Conservation (phyloP, 2,797 vertebrate species). For the Dallia pectoralis region DNA sequence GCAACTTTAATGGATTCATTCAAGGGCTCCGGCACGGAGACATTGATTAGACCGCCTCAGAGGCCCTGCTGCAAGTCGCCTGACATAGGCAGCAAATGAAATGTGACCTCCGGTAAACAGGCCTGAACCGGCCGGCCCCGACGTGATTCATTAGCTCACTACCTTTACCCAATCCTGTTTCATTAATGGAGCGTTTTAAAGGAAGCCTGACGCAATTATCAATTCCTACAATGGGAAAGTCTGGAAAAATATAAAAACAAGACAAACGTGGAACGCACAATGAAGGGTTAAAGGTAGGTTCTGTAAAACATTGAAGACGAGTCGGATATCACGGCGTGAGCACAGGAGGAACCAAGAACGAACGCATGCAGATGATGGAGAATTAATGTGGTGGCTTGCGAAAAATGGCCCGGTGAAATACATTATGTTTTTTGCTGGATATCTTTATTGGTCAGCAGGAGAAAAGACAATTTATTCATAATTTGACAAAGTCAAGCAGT, state of each 20-base stretch:
- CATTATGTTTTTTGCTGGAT: slow-evolving; percentile 46
- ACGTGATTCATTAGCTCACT: slow-evolving; percentile 83
- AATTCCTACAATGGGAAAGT: slow-evolving; percentile 68
- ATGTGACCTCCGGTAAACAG: slow-evolving; percentile 90
- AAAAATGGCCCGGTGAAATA: slow-evolving; percentile 39
- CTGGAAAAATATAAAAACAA: slow-evolving; percentile 52
- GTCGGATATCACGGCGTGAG: slow-evolving; percentile 48
- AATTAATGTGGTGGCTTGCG: slow-evolving; percentile 50
- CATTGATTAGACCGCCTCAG: slow-evolving; percentile 91
- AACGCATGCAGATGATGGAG: slow-evolving; percentile 56
- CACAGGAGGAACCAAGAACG: slow-evolving; percentile 56
- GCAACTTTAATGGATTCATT: slow-evolving; percentile 90
- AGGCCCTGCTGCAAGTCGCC: slow-evolving; percentile 77
- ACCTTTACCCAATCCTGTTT: slow-evolving; percentile 89
- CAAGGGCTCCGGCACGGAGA: slow-evolving; percentile 81
- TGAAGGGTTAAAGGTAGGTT: slow-evolving; percentile 22
- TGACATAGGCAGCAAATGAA: slow-evolving; percentile 94
- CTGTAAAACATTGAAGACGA: slow-evolving; percentile 46
- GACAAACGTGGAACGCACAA: slow-evolving; percentile 25
- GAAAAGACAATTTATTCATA: slow-evolving; percentile 62
- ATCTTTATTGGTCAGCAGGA: slow-evolving; percentile 62
- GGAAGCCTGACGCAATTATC: slow-evolving; percentile 76
- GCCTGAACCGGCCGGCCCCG: slow-evolving; percentile 81
- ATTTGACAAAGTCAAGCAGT: slow-evolving; percentile 65
- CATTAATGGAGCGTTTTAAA: slow-evolving; percentile 94